Evolutionary conservation across 2,888 invertebrate genomes (phyloP).

Genomic region (Axea sp.): DNA sequence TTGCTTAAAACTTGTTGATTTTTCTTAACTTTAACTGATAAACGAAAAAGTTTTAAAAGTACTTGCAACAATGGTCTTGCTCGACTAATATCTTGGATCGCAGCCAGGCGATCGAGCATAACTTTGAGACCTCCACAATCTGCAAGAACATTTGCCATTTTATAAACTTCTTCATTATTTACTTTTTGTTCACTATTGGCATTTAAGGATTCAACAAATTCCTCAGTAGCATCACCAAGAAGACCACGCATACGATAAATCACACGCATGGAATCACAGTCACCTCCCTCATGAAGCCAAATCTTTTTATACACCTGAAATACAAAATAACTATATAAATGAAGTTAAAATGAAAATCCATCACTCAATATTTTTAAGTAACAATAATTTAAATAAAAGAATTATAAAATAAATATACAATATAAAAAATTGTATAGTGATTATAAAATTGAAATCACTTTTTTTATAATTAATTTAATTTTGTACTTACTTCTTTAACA

Average conservation of each 20-base stretch:
- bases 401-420: slow-evolving; percentile 1
- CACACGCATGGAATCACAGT: slow-evolving; percentile 97
- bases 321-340: too few species aligned
- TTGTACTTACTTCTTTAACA: slow-evolving; percentile 88
- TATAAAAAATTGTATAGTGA: slow-evolving; percentile 12
- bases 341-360: too few species aligned
- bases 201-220: slow-evolving; percentile 96
- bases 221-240: slow-evolving; percentile 98
- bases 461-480: neutral
- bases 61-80: slow-evolving; percentile 94
- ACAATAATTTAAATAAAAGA: neutral
- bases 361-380: too few species aligned
- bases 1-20: slow-evolving; percentile 94
- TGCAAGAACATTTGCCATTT: slow-evolving; percentile 91
- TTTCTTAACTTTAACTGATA: slow-evolving; percentile 93
- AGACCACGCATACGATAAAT: slow-evolving; percentile 98
- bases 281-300: slow-evolving; percentile 93
- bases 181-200: slow-evolving; percentile 91
- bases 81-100: slow-evolving; percentile 91
- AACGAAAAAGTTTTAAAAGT: slow-evolving; percentile 91
- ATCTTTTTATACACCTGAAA: slow-evolving; percentile 84
- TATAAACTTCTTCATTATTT: slow-evolving; percentile 96
- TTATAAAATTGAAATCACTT: too few species aligned
- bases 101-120: slow-evolving; percentile 91
- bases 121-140: slow-evolving; percentile 89